Base-by-base conservation (phyloP, 2,888 invertebrate genomes). In the Synergus laeviventris region DNA sequence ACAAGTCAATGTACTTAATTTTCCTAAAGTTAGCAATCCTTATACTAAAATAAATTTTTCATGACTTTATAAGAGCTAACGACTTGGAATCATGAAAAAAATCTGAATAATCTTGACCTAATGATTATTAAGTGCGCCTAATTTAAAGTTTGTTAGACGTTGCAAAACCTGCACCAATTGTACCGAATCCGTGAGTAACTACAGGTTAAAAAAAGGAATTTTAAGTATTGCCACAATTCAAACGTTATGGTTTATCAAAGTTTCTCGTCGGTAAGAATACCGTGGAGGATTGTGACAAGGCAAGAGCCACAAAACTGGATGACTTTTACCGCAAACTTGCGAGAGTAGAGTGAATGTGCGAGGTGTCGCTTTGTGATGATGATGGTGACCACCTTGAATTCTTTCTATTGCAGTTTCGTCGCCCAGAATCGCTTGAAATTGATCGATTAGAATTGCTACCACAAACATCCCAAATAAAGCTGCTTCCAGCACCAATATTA, bases 401-500 rank as follows among this genome's bases (percentile, higher is more conserved):
- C 95, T 94, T 89, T 97, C 97, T 0, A 97, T 94, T 0, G 95
- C 95, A 24, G 97, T 97, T 91, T 97, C 96, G 87, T 97, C 97
- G 77, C 94, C 94, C 81, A 96, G 93, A 85, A 97, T 96, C 11
- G 96, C 96, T 89, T 96, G 95, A 82, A 97, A 92, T 91, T 97
- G 96, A 92, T 97, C 97, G 83, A 96, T 94, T 91, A 97, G 94
- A 81, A 98, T 97, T 60, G 96, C 96, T 77, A 95, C 92, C 18
- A 97, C 97, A 91, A 97, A 97, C 88, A 98, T 93, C 11, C 97
- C 97, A 91, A 97, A 98, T 38, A 98, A 91, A 9, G 95, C 93
- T 78, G 96, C 95, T 90, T 97, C 97, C 90, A 97, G 91, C 78
- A 96, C 92, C 81, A 97, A 91, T 85, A 96, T 94, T 73, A 97